Evolutionary conservation across 2,797 vertebrate genomes (phyloP).

Genomic region (Eupleurogrammus muticus): DNA sequence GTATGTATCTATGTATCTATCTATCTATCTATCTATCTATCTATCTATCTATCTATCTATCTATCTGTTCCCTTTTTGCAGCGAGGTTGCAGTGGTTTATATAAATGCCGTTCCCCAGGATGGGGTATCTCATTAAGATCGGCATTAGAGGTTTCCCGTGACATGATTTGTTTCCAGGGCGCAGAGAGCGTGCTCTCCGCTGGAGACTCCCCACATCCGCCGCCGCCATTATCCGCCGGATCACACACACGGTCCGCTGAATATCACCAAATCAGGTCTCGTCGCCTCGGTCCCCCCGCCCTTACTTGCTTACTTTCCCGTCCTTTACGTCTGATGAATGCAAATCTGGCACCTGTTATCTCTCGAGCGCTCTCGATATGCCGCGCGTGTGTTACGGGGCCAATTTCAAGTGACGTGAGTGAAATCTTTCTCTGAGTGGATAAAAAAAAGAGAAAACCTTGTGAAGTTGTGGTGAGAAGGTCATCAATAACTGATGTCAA

Average conservation of each 20-base stretch:
- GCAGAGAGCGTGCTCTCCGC: constrained; percentile 48
- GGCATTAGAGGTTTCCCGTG: constrained; percentile 64
- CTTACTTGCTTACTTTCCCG: constrained; percentile 39
- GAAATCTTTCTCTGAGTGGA: constrained; percentile 36
- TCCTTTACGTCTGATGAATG: constrained; percentile 62
- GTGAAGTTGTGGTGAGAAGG: constrained; percentile 16
- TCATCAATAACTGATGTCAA: constrained; percentile 43
- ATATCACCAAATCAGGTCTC: constrained; percentile 50
- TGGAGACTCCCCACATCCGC: constrained; percentile 48
- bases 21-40: constrained; percentile 1
- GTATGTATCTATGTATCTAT: background rate
- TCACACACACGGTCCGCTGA: constrained; percentile 44
- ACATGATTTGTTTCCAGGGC: constrained; percentile 65
- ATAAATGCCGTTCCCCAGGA: constrained; percentile 51
- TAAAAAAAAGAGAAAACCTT: constrained; percentile 13
- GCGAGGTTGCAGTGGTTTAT: constrained; percentile 39
- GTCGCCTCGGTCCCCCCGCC: constrained; percentile 34
- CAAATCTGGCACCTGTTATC: constrained; percentile 59
- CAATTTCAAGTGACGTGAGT: constrained; percentile 28
- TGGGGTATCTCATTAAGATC: constrained; percentile 66
- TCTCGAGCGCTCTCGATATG: constrained; percentile 41
- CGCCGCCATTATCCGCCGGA: constrained; percentile 59
- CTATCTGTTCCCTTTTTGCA: constrained; percentile 10
- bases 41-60: background rate
- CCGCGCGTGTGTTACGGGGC: constrained; percentile 39